phyloP scores from a whole-genome alignment of 92 coral and sea anemone species.

The Anthopleura xanthogrammica region DNA sequence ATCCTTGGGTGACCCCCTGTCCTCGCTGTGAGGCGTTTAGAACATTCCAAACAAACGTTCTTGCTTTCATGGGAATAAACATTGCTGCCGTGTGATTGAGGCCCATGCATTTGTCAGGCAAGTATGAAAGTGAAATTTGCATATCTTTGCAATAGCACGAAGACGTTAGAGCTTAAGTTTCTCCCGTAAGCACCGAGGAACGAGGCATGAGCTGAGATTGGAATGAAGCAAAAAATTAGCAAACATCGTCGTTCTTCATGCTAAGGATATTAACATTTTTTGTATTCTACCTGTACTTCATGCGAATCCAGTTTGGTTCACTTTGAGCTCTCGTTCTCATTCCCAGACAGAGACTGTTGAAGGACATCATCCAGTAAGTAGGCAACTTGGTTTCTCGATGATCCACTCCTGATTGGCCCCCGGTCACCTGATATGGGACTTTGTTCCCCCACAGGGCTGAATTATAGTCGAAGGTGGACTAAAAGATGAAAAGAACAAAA shows the following conservation, averaged over 20 bases:
- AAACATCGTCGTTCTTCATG: background rate
- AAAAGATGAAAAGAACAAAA: background rate
- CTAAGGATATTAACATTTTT: background rate
- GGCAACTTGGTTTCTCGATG: conserved; percentile 33
- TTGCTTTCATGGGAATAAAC: no score
- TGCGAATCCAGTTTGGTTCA: background rate
- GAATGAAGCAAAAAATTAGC: no score
- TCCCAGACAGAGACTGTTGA: conserved; percentile 31
- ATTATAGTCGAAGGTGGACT: background rate
- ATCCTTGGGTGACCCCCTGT: no score
- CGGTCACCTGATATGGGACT: conserved; percentile 13
- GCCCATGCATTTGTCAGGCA: no score
- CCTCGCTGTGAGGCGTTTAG: no score
- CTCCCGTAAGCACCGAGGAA: no score
- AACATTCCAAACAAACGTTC: no score
- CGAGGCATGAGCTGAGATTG: no score
- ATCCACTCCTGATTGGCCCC: conserved; percentile 34
- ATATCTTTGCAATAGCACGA: no score
- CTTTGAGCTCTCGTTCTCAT: conserved; percentile 11
- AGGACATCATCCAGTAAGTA: conserved; percentile 33
- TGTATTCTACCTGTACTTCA: background rate
- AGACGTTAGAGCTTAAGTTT: no score
- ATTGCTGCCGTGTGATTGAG: no score
- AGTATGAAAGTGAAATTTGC: no score
- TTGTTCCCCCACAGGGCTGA: conserved; percentile 27